Conservation (phyloP, 64 coral and sea anemone genomes). For the Acropora tenuis region DNA sequence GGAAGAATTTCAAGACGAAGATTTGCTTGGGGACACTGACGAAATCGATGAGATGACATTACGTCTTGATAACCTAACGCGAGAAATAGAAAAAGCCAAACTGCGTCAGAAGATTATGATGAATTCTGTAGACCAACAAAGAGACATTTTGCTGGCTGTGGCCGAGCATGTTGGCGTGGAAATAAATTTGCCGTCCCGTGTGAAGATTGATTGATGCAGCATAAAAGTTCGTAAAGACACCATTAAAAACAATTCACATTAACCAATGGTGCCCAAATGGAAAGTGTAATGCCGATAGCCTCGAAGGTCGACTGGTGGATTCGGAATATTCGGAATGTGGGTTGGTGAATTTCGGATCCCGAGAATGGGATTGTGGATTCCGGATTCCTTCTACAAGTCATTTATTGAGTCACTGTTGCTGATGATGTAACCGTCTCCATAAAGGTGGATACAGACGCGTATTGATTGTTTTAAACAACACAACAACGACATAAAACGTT, state of each 20-base stretch:
- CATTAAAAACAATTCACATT: not conserved
- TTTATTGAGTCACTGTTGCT: no score
- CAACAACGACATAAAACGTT: no score
- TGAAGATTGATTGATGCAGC: slow-evolving; percentile 14
- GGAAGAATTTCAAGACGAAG: slow-evolving; percentile 45
- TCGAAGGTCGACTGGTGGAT: no score
- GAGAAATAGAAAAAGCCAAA: slow-evolving; percentile 57
- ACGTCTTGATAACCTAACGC: slow-evolving; percentile 44
- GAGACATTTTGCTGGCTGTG: slow-evolving; percentile 45
- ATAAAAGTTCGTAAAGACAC: not conserved
- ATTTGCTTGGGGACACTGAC: slow-evolving; percentile 41
- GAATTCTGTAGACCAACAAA: slow-evolving; percentile 46
- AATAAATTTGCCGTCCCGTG: slow-evolving; percentile 19
- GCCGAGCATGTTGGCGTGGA: slow-evolving; percentile 27
- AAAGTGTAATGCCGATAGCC: no score
- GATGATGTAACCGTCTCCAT: no score
- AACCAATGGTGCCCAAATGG: no score
- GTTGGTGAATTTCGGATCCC: no score
- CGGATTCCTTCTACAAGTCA: no score
- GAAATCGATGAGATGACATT: slow-evolving; percentile 44
- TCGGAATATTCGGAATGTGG: no score
- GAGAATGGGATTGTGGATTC: no score
- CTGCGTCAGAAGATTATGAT: slow-evolving; percentile 35
- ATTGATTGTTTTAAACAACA: no score
- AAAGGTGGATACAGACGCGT: no score